phyloP scores from a whole-genome alignment of 2,113 vertebrate genomes.

The Cairina moschata region DNA sequence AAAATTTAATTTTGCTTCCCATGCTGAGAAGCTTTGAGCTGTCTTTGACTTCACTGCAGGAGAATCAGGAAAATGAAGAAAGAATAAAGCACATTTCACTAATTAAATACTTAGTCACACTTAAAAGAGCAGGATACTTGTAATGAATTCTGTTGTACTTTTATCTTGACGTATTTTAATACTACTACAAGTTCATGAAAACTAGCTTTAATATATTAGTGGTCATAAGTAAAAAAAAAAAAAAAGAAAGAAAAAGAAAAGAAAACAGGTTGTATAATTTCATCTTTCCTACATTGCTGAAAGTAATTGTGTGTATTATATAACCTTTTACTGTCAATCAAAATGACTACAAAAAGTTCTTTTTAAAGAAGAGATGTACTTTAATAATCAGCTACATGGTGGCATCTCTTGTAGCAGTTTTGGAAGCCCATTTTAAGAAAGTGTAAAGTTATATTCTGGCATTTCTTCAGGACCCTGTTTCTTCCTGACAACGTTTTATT shows the following conservation, averaged over 20 bases:
- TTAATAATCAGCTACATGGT: conserved; percentile 55
- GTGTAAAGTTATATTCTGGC: conserved; percentile 65
- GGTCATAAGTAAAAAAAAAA: neutral
- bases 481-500: conserved; percentile 76
- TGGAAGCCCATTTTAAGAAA: conserved; percentile 62
- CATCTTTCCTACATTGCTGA: neutral
- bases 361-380: conserved; percentile 6
- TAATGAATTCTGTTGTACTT: neutral
- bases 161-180: neutral
- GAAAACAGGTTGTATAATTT: neutral
- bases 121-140: neutral
- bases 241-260: neutral
- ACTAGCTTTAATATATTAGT: neutral
- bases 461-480: conserved; percentile 62
- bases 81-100: neutral
- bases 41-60: neutral
- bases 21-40: neutral
- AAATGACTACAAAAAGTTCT: neutral
- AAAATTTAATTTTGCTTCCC: neutral
- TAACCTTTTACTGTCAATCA: neutral
- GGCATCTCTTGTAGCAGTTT: conserved; percentile 63
- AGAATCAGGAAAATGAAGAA: neutral
- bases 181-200: neutral
- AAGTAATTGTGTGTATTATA: neutral
- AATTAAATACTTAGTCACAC: neutral